Base-by-base conservation (phyloP, 2,797 vertebrate species). In the Centroberyx gerrardi region DNA sequence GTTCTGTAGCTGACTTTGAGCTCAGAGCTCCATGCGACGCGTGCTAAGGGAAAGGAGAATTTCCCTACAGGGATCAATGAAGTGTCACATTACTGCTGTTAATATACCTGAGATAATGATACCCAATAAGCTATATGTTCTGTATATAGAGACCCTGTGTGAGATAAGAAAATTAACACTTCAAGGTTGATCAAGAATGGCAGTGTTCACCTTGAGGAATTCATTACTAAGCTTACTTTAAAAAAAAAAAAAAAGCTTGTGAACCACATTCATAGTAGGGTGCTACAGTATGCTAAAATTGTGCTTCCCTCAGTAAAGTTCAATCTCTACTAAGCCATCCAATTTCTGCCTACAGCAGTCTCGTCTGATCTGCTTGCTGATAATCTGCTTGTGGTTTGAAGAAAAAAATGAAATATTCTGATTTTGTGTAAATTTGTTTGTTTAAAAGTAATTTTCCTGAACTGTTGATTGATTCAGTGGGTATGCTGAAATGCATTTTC, bases 381-480 rank as follows among this genome's bases (percentile, higher is more conserved):
- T 90, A 88, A 88, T 90, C 85, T 85, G 72, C 53, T 81, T 49
- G 73, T 70, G 77, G 83, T 87, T 84, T 81, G 61, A 80, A 80
- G 28, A 12, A 52, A 51, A 86, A 86, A 87, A 86, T 78, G 73
- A 90, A 89, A 89, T 22, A 22, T 87, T 88, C 12, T 9, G 29
- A 59, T 40, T 69, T 59, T 78, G 66, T 78, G 72, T 84, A 80
- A 78, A 76, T 84, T 63, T 87, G 65, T 84, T 89, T 90, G 76
- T 81, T 86, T 83, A 62, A 87, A 86, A 77, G 68, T 87, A 55
- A 86, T 87, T 84, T 78, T 54, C 67, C 62, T 83, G 53, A 87
- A 74, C 62, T 55, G 67, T 61, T 68, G 68, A 67, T 77, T 80
- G 62, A 80, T 74, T 87, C 62, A 15, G 52, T n/a, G 51, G 80